Percentiles rank a stretch among this genome's conserved stretches.
Evolutionary conservation across 2,797 vertebrate species (phyloP).

Genomic region (Scolopax rusticola): DNA sequence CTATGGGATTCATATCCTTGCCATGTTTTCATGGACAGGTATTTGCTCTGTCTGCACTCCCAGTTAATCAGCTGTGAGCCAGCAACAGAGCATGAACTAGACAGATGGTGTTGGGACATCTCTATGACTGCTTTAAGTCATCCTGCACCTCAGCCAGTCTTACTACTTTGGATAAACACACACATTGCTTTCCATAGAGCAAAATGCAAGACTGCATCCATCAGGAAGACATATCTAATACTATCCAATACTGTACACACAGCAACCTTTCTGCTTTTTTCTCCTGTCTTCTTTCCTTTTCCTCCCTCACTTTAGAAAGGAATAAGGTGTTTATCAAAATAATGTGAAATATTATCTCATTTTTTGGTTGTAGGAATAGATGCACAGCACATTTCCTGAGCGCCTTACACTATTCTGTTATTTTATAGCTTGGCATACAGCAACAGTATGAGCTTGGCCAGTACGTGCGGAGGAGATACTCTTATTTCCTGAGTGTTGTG

Average conservation of each 20-base stretch:
- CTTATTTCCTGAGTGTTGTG: conserved; percentile 67
- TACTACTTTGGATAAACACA: not conserved
- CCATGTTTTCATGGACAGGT: not conserved
- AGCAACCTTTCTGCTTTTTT: not conserved
- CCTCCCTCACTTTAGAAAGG: not conserved
- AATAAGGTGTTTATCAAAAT: not conserved
- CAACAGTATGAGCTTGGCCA: conserved; percentile 79
- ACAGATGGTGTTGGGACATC: not conserved
- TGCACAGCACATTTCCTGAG: not conserved
- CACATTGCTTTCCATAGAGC: not conserved
- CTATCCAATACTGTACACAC: not conserved
- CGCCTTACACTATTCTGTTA: not conserved
- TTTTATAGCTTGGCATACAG: conserved; percentile 75
- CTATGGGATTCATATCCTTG: not conserved
- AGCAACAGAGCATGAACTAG: not conserved
- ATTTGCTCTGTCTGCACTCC: not conserved
- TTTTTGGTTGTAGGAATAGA: not conserved
- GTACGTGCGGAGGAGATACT: conserved; percentile 73
- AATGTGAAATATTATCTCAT: not conserved
- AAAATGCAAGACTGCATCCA: not conserved
- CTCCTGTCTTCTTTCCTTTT: not conserved
- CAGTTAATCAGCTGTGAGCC: not conserved
- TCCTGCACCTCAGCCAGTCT: not conserved
- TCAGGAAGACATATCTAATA: not conserved
- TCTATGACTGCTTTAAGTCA: not conserved